These are phyloP conservation scores for Urocitellus parryii DNA, from an alignment of 2,113 vertebrate species.

Conservation along the genomic window DNA sequence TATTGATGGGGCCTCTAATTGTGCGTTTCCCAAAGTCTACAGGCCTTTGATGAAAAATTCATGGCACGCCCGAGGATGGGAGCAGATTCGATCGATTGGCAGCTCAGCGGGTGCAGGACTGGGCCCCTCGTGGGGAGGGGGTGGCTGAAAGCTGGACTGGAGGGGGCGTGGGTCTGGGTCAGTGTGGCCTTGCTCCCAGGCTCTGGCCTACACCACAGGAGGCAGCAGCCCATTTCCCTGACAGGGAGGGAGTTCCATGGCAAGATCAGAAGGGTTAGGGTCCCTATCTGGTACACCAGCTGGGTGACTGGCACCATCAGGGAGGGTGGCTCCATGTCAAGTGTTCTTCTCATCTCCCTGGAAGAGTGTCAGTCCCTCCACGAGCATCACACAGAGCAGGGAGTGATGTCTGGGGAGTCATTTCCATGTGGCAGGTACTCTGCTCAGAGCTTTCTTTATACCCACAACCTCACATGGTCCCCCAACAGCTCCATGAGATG, in stretches of 20 bases:
- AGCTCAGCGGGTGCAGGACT: fast-evolving
- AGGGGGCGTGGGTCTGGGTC: background rate
- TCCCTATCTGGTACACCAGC: background rate
- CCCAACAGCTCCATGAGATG: background rate
- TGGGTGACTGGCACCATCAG: background rate
- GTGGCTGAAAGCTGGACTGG: background rate
- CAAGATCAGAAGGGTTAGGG: background rate
- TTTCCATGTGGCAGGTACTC: no score
- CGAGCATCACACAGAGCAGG: background rate
- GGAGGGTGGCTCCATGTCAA: background rate
- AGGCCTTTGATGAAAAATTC: constrained; percentile 86
- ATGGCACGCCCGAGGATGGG: constrained; percentile 59
- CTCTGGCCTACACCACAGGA: background rate
- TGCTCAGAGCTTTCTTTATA: background rate
- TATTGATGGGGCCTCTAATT: constrained; percentile 82
- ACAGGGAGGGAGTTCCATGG: background rate
- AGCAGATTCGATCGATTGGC: constrained; percentile 67
- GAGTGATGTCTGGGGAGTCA: background rate
- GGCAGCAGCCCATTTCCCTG: background rate
- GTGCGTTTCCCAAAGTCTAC: constrained; percentile 80
- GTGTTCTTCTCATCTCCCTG: background rate
- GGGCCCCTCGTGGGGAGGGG: background rate
- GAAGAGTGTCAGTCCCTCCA: background rate
- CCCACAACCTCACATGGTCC: background rate
- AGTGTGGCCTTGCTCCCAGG: background rate